Conservation (phyloP, 2,113 vertebrate genomes). For the Gobio gobio region DNA sequence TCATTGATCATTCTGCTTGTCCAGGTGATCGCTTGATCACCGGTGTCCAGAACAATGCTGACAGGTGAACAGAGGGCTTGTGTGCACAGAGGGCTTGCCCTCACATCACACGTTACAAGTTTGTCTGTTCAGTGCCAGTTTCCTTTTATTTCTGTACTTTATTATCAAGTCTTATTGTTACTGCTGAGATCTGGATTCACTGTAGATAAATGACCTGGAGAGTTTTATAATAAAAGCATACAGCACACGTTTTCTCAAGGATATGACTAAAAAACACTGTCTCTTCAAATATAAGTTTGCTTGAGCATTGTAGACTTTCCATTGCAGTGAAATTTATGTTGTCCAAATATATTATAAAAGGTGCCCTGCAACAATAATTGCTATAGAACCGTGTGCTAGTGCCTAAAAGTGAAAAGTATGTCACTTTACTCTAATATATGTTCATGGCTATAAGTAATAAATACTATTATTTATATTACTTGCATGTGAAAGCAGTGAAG, state of each 20-base stretch:
- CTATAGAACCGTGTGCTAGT: background rate
- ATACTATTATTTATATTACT: background rate
- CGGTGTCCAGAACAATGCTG: background rate
- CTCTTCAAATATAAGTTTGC: slow-evolving; percentile 17
- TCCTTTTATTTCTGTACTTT: background rate
- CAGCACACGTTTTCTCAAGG: background rate
- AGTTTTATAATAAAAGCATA: background rate
- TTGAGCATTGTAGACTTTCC: slow-evolving; percentile 6
- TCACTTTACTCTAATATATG: background rate
- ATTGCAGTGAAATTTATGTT: slow-evolving; percentile 1
- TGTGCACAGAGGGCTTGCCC: background rate
- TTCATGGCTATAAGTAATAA: background rate
- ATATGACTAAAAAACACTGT: slow-evolving; percentile 1
- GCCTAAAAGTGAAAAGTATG: background rate
- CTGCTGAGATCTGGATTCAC: background rate
- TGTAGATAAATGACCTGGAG: background rate
- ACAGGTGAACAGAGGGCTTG: background rate
- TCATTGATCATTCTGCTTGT: slow-evolving; percentile 19
- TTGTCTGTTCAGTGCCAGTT: background rate
- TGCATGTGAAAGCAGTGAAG: background rate
- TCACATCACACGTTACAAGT: slow-evolving; percentile 13
- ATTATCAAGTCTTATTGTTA: background rate
- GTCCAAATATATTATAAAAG: slow-evolving; percentile 1
- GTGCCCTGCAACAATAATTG: background rate
- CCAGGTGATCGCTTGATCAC: slow-evolving; percentile 17